Base-by-base conservation (phyloP, 2,888 invertebrate genomes). In the Phengaris arion region DNA sequence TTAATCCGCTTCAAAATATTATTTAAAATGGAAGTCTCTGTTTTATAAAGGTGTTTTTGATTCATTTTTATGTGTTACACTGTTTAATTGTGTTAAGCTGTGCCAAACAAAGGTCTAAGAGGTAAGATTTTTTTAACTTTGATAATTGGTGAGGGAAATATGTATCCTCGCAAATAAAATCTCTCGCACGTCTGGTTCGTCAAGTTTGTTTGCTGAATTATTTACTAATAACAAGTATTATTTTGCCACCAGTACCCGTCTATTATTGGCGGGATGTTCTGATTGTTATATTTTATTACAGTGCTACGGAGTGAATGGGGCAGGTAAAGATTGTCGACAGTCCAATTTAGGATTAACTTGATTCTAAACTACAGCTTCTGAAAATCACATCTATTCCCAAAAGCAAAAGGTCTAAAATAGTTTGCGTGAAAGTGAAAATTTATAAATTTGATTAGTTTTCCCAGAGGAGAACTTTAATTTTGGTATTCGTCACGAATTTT, bases 231-330 rank as follows among this genome's bases (percentile, higher is more conserved):
- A n/a, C 13, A 54, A 35, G 35, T 3, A 5, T 52, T 54, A 76
- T 77, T 76, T 75, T 77, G 77, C 45, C 55, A 52, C 54, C 78
- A 59, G 45, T 77, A 79, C 78, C 48, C 48, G 68, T 70, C 69
- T 76, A 74, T 75, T 77, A 78, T 77, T 77, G 78, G 77, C 78
- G 75, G 72, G 78, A 77, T 78, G 77, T 75, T 77, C 78, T 76
- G 78, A 79, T 79, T 79, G 78, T 79, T 79, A 79, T 79, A 79
- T 78, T 79, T 79, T 79, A 78, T 78, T 79, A 77, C 74, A 74
- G 74, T 68, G 72, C 68, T 78, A 77, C 77, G 79, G 78, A 77
- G 72, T 76, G 76, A 77, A 74, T 64, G 76, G 78, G 76, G 75
- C 78, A 79, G 78, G 76, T 78, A 74, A 76, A 76, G 78, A 78